Base-by-base conservation (phyloP, 2,113 vertebrate species). In the Phyllostomus discolor region DNA sequence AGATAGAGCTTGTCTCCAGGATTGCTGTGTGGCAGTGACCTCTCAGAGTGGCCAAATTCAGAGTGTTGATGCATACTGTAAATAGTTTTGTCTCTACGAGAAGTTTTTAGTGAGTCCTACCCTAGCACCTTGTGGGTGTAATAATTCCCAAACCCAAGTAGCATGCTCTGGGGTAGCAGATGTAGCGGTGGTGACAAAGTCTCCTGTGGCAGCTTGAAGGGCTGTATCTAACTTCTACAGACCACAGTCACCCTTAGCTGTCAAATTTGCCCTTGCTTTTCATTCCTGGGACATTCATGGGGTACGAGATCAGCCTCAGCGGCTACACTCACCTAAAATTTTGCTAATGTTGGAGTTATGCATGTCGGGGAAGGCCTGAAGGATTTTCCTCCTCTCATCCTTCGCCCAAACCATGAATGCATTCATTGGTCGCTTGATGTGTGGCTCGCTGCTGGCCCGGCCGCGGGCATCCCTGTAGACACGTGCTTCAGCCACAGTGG, bases 341-440 rank as follows among this genome's bases (percentile, higher is more conserved):
- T 99, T 99, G 99, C 99, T 99, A 97, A 99, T 99, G 98, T 99
- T 99, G 98, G 99, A 99, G 98, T 99, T 99, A 98, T 99, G 99
- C 99, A 99, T 99, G 98, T 99, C 99, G 0, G 99, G 99, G 97
- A 99, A 99, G 93, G 99, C 99, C 98, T 99, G 99, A 90, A 99
- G 99, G 98, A 99, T 99, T 98, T 99, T 99, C 97, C 99, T 99
- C 50, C 99, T 99, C 98, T 99, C 99, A 11, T 99, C 99, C 97
- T 99, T 99, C 70, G 99, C 99, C 99, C 99, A 99, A 98, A 99
- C 99, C 99, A 99, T 99, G 99, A 99, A 99, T 50, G 99, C 99
- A 80, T 99, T 99, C 99, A 99, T 99, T 97, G 99, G 99, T 98
- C 99, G 98, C 97, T 99, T 99, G 99, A 99, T 99, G 98, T 99